Base-by-base conservation (phyloP, 1,140 invertebrate species). In the Bombus huntii region DNA sequence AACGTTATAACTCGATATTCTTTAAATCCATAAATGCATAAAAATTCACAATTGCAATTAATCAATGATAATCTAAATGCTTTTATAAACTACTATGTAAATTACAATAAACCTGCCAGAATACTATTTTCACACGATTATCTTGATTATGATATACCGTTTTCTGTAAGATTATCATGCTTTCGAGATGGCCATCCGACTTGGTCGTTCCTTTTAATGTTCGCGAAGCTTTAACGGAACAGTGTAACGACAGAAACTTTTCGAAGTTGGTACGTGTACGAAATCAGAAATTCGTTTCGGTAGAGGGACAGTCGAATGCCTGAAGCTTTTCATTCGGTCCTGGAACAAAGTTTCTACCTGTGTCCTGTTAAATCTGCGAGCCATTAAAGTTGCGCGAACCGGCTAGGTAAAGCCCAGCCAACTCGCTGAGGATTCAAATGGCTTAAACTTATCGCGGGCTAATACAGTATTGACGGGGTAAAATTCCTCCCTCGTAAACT, bases 371-470 rank as follows among this genome's bases (percentile, higher is more conserved):
- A 90, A 90, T 88, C 89, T 88, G 86, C 73, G 86, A 76, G 81
- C 89, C 83, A 83, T 83, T 85, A 83, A 90, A 90, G 88, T 90
- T 90, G 82, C 86, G 68, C 79, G 76, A 73, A 59, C 68, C 81
- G 76, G 57, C 75, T 62, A n/a, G 53, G 72, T 86, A 81, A 66
- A 89, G 87, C 81, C 70, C 73, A 79, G 74, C 87, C 86, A 81
- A 81, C 88, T 88, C 82, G 77, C 62, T 80, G 75, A 71, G 82
- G 80, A 85, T 85, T 90, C 89, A 79, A 86, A 90, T 90, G 86
- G 88, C 88, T 90, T 81, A 89, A 90, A 90, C 89, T 90, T 90
- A 90, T 85, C 83, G 79, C 70, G 74, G 62, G 77, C 85, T 90
- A 90, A 90, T 90, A 82, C 88, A 77, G 66, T 84, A 90, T 90